These are phyloP conservation scores for Alca torda DNA, from an alignment of 2,797 vertebrate genomes.

Conservation along the genomic window DNA sequence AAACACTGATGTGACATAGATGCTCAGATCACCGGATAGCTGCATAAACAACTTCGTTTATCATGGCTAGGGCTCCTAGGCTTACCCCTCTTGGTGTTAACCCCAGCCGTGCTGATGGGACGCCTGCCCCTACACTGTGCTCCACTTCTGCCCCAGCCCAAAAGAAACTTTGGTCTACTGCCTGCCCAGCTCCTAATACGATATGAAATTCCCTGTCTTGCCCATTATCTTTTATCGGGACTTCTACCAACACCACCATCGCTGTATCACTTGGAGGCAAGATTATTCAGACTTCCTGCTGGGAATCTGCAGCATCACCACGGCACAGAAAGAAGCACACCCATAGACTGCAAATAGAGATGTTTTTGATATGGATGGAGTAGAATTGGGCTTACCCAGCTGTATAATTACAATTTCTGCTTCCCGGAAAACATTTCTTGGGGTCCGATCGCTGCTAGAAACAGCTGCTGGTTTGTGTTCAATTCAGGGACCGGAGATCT, in stretches of 20 bases:
- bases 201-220: background rate
- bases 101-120: background rate
- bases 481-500: background rate
- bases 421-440: background rate
- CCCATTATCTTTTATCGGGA: background rate
- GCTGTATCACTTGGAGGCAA: accelerated
- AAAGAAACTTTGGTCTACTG: background rate
- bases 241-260: background rate
- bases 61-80: background rate
- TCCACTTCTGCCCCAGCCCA: background rate
- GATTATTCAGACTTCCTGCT: background rate
- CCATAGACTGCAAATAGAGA: background rate
- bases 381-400: background rate
- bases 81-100: background rate
- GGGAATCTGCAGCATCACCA: background rate
- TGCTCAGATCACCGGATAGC: background rate
- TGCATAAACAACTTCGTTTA: background rate
- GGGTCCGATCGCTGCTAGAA: background rate
- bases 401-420: background rate
- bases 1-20: background rate
- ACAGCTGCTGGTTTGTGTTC: background rate
- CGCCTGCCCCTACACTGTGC: accelerated
- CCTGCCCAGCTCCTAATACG: background rate
- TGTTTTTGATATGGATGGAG: background rate
- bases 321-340: background rate